Percentiles rank a stretch among this genome's conserved stretches.
phyloP scores from a whole-genome alignment of 2,797 vertebrate species.

The Caiman crocodilus region DNA sequence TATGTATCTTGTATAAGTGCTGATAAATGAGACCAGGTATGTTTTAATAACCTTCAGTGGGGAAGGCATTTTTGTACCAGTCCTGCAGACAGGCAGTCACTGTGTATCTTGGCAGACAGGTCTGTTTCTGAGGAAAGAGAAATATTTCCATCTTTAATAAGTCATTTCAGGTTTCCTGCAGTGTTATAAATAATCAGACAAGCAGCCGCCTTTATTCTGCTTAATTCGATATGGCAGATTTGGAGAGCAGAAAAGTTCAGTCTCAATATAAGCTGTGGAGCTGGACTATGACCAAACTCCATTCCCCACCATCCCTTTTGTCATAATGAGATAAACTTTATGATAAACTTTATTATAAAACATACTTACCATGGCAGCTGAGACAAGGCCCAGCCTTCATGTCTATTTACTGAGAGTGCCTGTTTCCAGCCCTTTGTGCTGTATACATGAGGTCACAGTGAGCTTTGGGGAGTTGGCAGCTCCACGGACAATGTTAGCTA shows the following conservation, averaged over 20 bases:
- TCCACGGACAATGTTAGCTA: conserved; percentile 73
- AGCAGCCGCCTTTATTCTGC: conserved; percentile 80
- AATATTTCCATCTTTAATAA: conserved; percentile 84
- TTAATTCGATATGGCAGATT: conserved; percentile 83
- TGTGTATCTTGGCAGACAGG: conserved; percentile 82
- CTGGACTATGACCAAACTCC: conserved; percentile 74
- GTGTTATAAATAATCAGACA: conserved; percentile 84
- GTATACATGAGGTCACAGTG: conserved; percentile 72
- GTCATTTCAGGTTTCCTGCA: conserved; percentile 82
- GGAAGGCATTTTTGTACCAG: conserved; percentile 66
- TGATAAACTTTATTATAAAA: conserved; percentile 78
- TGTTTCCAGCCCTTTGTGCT: conserved; percentile 11
- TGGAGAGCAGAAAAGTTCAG: conserved; percentile 75
- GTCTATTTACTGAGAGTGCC: conserved; percentile 70
- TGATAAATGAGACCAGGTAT: conserved; percentile 73
- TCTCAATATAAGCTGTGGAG: conserved; percentile 72
- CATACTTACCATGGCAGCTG: conserved; percentile 62
- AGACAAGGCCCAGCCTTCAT: conserved; percentile 60
- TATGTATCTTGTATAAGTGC: background rate
- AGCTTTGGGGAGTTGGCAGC: conserved; percentile 57
- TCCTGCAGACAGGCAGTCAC: conserved; percentile 72
- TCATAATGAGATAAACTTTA: conserved; percentile 72
- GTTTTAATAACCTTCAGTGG: conserved; percentile 80
- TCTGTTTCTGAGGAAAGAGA: conserved; percentile 77
- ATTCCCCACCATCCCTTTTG: conserved; percentile 57